Conservation (phyloP, 1,140 invertebrate species). For the Papilio machaon region DNA sequence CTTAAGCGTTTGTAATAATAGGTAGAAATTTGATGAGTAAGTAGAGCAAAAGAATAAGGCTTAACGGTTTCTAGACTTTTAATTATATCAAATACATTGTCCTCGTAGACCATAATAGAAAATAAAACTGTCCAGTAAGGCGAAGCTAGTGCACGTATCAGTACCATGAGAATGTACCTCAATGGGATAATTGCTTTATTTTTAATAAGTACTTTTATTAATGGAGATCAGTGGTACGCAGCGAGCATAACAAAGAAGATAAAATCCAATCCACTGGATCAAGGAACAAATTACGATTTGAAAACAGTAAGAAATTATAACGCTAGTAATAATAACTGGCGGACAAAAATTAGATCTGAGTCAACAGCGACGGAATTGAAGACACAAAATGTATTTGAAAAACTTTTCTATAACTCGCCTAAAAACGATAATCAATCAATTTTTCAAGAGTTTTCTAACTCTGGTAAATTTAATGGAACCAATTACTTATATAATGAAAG, state of each 20-base stretch:
- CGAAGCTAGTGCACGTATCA: conserved; percentile 7
- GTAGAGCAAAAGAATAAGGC: conserved; percentile 60
- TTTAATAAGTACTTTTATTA: conserved; percentile 18
- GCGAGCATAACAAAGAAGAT: conserved; percentile 41
- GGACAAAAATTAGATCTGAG: background rate
- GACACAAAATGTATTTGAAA: background rate
- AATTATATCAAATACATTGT: conserved; percentile 67
- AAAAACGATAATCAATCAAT: background rate
- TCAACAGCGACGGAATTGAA: background rate
- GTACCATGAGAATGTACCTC: conserved; percentile 38
- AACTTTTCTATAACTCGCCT: background rate
- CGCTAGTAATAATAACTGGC: background rate
- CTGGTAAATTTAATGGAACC: background rate
- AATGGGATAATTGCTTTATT: conserved; percentile 33
- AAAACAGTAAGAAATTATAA: background rate
- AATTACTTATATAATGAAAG: background rate
- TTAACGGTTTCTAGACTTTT: conserved; percentile 67
- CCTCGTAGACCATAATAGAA: conserved; percentile 48
- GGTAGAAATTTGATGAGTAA: conserved; percentile 43
- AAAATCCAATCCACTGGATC: conserved; percentile 3
- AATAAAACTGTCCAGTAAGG: conserved; percentile 42
- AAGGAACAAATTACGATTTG: background rate
- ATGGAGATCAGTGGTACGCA: conserved; percentile 47
- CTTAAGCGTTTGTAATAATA: conserved; percentile 20
- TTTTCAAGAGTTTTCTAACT: background rate